Percentiles rank a stretch among this genome's conserved stretches.
Conservation (phyloP, 2,113 vertebrate species). For the Motacilla alba region DNA sequence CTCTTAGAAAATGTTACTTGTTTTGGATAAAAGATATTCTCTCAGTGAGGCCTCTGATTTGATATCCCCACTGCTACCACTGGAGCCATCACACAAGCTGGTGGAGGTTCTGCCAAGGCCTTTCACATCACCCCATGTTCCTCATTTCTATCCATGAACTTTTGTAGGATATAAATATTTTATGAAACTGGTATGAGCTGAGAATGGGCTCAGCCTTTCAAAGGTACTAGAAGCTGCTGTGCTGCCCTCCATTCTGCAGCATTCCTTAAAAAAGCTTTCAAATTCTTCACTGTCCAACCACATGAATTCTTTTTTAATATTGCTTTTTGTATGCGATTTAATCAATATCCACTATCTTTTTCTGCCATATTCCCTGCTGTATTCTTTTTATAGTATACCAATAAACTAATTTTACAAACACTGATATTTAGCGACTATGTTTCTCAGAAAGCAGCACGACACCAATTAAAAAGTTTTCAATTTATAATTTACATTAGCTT, state of each 20-base stretch:
- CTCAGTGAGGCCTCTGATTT: neutral
- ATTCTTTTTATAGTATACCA: neutral
- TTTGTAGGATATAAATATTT: neutral
- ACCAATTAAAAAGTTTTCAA: neutral
- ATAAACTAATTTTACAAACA: neutral
- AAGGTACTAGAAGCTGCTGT: neutral
- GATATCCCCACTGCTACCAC: neutral
- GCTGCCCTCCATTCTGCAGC: neutral
- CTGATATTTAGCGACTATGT: neutral
- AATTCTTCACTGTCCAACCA: neutral
- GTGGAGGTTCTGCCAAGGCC: neutral
- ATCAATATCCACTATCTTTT: neutral
- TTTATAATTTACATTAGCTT: neutral
- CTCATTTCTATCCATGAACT: neutral
- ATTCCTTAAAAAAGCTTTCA: neutral
- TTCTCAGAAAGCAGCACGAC: neutral
- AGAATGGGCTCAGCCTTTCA: neutral
- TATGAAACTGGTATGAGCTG: neutral
- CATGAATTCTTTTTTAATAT: neutral
- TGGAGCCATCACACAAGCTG: neutral
- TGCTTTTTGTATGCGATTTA: neutral
- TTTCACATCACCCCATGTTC: fast-evolving
- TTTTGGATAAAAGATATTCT: neutral
- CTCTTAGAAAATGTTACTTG: neutral
- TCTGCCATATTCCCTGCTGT: neutral